Evolutionary conservation across 1,140 invertebrate genomes (phyloP), one percentile per base, ranked within the genome.

Genomic region (Drosophila gunungcola): DNA sequence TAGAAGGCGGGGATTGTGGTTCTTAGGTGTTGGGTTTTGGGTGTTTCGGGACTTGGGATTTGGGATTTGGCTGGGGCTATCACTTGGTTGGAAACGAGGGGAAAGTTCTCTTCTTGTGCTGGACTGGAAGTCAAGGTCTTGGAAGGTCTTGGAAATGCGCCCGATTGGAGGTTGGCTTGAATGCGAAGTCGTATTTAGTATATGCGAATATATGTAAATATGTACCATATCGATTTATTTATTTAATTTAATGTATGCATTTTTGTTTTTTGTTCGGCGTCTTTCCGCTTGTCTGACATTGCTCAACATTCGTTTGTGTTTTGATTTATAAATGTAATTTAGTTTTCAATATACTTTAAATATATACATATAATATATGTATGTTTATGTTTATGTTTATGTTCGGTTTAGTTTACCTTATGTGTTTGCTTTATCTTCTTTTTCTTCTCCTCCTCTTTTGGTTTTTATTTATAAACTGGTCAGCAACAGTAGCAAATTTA

Each of bases 401-500:
- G 46, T 72, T 86, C 49, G 73, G 49, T 89, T 88, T 88, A 70
- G 77, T 88, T 88, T 84, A 72, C 49, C 53, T 77, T 78, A 78
- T 78, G 74, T 78, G 56, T 77, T 80, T 88, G 76, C 63, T 63
- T 73, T 73, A 76, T 49, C 43, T 41, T 53, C 12, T 36, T 53
- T 74, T 36, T 58, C 21, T 53, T 62, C 48, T 68, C n/a, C 62
- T 46, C 4, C 4, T 43, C 51, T 79, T 80, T 29, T 57, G 69
- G 53, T 64, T 64, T 64, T 67, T 72, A 88, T 88, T 89, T 91
- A 91, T 91, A 91, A 91, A 91, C 90, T 91, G 90, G 90, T 91
- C 90, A 91, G 90, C 90, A 91, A 91, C 90, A 91, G 90, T 91
- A 91, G 90, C 90, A 91, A 91, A 91, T 91, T 91, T 91, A 91